A percentile compares a stretch with the other conserved stretches of the same genome.
phyloP scores from a whole-genome alignment of 1,140 invertebrate genomes.

The Drosophila busckii region DNA sequence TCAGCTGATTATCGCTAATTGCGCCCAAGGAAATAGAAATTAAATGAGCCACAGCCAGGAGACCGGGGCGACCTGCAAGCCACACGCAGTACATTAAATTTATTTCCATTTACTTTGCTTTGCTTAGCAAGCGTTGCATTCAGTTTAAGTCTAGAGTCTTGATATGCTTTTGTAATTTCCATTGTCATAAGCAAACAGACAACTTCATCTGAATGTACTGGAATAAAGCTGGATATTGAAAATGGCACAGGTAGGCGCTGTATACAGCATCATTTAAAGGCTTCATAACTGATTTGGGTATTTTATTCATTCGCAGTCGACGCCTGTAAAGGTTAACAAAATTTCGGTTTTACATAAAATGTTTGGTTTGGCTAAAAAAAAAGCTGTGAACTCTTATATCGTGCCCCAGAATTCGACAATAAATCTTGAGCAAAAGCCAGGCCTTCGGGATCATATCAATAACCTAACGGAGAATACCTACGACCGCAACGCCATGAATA shows the following conservation, averaged over 20 bases:
- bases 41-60: constrained; percentile 29
- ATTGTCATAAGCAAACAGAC: neutral
- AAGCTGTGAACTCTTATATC: constrained; percentile 32
- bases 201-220: neutral
- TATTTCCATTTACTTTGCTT: no score
- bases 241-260: constrained; percentile 47
- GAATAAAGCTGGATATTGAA: neutral
- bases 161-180: no score
- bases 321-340: constrained; percentile 56
- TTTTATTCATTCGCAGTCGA: constrained; percentile 19
- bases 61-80: neutral
- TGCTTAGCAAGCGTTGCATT: no score
- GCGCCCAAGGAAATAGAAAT: constrained; percentile 57
- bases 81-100: neutral
- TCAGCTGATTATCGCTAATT: constrained; percentile 69
- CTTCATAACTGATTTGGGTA: neutral
- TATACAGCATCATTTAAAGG: neutral
- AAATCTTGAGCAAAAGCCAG: constrained; percentile 42
- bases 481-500: constrained; percentile 15
- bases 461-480: constrained; percentile 40
- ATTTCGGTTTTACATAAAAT: constrained; percentile 70
- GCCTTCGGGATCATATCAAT: constrained; percentile 16
- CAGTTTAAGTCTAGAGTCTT: no score
- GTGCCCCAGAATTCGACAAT: constrained; percentile 66
- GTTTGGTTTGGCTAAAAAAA: constrained; percentile 60